Evolutionary conservation across 1,140 invertebrate species (phyloP).

Genomic region (Philotrypesis tridentata): DNA sequence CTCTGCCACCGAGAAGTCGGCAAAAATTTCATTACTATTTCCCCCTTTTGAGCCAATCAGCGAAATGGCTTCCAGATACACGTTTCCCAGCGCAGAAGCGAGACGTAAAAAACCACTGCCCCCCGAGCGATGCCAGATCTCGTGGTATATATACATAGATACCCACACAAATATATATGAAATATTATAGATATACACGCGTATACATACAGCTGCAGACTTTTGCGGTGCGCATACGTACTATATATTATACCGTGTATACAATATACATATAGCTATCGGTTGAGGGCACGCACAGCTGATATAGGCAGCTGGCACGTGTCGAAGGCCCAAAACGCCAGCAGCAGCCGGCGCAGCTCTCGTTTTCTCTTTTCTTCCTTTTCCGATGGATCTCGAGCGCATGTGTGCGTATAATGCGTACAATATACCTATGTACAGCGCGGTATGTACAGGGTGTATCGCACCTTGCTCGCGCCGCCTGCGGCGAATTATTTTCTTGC

Average conservation of each 20-base stretch:
- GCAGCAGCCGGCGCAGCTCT: background rate
- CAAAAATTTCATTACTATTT: background rate
- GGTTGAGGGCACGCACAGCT: background rate
- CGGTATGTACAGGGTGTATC: background rate
- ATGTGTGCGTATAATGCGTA: background rate
- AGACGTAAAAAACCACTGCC: background rate
- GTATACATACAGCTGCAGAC: too few relatives aligned
- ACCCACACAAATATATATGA: too few relatives aligned
- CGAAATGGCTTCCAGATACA: slow-evolving; percentile 3
- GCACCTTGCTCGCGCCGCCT: background rate
- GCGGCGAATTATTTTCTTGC: background rate
- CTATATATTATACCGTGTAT: too few relatives aligned
- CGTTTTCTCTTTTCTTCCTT: slow-evolving; percentile 11
- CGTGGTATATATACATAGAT: background rate
- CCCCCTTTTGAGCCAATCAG: slow-evolving; percentile 1
- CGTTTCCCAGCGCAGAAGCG: background rate
- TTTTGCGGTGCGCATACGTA: too few relatives aligned
- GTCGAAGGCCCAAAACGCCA: background rate
- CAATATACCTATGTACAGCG: background rate
- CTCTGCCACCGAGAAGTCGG: too few relatives aligned
- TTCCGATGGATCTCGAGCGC: background rate
- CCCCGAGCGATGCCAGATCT: background rate
- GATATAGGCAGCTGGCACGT: slow-evolving; percentile 27
- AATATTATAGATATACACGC: too few relatives aligned
- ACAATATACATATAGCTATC: background rate